Conservation (phyloP, 2,797 vertebrate genomes). For the Esox lucius region DNA sequence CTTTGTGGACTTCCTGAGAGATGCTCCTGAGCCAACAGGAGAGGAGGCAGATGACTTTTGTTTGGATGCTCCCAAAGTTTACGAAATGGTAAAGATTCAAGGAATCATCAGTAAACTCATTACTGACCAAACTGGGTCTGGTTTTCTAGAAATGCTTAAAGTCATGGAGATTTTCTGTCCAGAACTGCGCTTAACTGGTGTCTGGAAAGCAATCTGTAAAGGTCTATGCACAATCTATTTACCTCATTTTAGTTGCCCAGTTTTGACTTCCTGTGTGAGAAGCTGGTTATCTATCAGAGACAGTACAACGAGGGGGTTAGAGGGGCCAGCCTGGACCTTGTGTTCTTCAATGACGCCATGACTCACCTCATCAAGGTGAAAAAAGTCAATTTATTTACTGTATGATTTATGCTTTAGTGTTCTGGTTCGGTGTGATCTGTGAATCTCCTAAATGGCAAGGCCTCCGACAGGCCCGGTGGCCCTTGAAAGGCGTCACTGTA, state of each 20-base stretch:
- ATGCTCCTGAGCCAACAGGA: constrained; percentile 78
- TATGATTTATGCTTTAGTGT: neutral
- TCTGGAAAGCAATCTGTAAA: neutral
- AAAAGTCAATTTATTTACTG: neutral
- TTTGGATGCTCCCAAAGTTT: constrained; percentile 79
- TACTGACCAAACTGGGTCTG: neutral
- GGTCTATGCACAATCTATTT: neutral
- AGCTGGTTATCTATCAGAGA: constrained; percentile 78
- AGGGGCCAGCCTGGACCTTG: constrained; percentile 81
- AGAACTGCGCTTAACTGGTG: neutral
- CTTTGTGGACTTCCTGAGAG: constrained; percentile 87
- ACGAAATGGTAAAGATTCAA: constrained; percentile 75
- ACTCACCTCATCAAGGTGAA: constrained; percentile 85
- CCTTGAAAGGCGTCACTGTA: too few relatives aligned
- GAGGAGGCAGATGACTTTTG: constrained; percentile 74
- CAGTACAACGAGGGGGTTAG: constrained; percentile 77
- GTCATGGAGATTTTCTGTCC: neutral
- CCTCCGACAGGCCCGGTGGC: too few relatives aligned
- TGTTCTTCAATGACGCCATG: constrained; percentile 87
- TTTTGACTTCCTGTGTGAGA: constrained; percentile 70
- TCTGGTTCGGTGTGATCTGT: too few relatives aligned
- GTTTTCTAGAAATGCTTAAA: neutral
- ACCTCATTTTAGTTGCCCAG: constrained; percentile 54
- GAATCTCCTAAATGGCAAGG: too few relatives aligned
- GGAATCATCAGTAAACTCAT: neutral